Conservation (phyloP, 1,140 invertebrate species). For the Leguminivora glycinivorella region DNA sequence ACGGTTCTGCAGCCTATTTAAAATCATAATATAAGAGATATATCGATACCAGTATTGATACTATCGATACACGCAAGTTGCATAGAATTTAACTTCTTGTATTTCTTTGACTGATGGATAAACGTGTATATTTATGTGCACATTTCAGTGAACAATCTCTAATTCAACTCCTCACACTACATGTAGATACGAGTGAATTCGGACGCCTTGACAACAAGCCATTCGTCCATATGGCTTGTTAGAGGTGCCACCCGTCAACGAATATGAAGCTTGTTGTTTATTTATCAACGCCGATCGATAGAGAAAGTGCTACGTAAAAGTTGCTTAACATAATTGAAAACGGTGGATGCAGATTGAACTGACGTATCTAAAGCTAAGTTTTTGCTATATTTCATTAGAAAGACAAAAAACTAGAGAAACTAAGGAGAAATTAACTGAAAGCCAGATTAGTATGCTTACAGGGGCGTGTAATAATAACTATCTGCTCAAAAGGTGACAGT, state of each 20-base stretch:
- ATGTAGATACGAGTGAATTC: not conserved
- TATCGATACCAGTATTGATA: too few relatives aligned
- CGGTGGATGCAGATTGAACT: constrained; percentile 16
- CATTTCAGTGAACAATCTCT: not conserved
- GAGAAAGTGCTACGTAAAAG: constrained; percentile 28
- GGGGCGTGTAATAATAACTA: not conserved
- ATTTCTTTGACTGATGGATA: too few relatives aligned
- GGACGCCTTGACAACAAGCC: not conserved
- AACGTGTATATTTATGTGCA: not conserved
- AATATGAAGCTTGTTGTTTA: constrained; percentile 5
- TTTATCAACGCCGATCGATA: constrained; percentile 6
- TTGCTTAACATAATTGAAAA: constrained; percentile 28
- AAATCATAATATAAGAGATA: not conserved
- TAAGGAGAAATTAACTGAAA: constrained; percentile 16
- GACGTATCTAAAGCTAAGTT: constrained; percentile 15
- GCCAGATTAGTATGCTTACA: not conserved
- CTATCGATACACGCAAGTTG: not conserved
- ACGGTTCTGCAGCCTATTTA: constrained; percentile 17
- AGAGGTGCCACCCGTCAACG: not conserved
- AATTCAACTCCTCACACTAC: not conserved
- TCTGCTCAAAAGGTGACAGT: not conserved
- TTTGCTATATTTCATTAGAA: constrained; percentile 22
- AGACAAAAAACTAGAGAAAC: constrained; percentile 23
- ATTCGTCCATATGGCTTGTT: not conserved
- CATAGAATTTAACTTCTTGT: too few relatives aligned